Conservation (phyloP, 2,113 vertebrate genomes). For the Emydocephalus ijimae region DNA sequence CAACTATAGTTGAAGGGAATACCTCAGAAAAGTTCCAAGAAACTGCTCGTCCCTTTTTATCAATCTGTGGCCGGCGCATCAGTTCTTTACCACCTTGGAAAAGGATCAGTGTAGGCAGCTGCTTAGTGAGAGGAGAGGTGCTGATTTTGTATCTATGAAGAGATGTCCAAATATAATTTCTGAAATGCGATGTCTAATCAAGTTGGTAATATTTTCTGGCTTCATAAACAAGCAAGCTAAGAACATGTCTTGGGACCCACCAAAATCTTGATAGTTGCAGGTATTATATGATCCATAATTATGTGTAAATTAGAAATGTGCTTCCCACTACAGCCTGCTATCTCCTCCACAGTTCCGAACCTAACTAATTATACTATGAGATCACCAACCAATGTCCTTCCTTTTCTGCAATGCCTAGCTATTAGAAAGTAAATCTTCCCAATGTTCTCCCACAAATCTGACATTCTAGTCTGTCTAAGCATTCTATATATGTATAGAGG, state of each 20-base stretch:
- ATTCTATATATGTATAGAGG: neutral
- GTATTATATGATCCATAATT: neutral
- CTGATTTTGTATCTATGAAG: conserved; percentile 84
- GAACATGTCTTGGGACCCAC: neutral
- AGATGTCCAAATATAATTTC: neutral
- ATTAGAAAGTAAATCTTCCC: neutral
- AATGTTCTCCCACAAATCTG: neutral
- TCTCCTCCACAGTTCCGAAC: neutral
- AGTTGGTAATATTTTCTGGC: neutral
- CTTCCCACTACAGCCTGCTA: neutral
- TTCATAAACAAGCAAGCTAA: neutral
- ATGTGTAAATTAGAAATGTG: neutral
- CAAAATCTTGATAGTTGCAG: neutral
- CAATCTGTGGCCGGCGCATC: conserved; percentile 87
- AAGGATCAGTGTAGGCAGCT: conserved; percentile 88
- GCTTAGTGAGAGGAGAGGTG: conserved; percentile 89
- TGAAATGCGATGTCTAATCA: neutral
- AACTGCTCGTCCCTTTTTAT: conserved; percentile 92
- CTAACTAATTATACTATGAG: neutral
- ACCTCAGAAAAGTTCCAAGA: conserved; percentile 97
- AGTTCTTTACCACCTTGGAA: conserved; percentile 86
- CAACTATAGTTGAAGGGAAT: neutral
- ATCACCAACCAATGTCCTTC: neutral
- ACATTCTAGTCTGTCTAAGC: neutral
- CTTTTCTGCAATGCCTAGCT: neutral